Conservation (phyloP, 2,888 invertebrate species). For the Hyposoter didymator region DNA sequence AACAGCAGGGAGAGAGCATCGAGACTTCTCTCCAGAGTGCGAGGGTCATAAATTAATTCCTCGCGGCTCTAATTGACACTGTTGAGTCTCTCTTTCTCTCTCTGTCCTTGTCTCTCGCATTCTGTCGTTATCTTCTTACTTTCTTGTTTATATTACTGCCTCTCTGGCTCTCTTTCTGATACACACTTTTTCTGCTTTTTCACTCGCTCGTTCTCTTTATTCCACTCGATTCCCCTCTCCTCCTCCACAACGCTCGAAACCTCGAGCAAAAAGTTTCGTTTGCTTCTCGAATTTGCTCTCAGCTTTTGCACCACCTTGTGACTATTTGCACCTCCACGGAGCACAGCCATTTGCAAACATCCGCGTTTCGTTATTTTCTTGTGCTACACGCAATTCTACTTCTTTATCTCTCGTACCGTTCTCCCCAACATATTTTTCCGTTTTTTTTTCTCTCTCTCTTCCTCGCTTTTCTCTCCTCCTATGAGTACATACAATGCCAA, state of each 20-base stretch:
- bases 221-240: background rate
- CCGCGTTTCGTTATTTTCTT: conserved; percentile 62
- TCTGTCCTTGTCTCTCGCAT: background rate
- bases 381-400: conserved; percentile 25
- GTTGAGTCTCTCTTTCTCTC: conserved; percentile 51
- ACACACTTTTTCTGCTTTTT: background rate
- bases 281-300: conserved; percentile 62
- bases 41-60: conserved; percentile 65
- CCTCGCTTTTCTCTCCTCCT: background rate
- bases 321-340: conserved; percentile 62
- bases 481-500: background rate
- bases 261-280: conserved; percentile 62
- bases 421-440: conserved; percentile 3
- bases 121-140: conserved; percentile 25
- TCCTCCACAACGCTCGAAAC: conserved; percentile 18
- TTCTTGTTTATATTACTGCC: conserved; percentile 9
- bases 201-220: conserved; percentile 18
- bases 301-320: conserved; percentile 52
- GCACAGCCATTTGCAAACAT: conserved; percentile 54
- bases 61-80: conserved; percentile 66
- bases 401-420: conserved; percentile 26
- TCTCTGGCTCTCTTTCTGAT: conserved; percentile 24
- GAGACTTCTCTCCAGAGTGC: conserved; percentile 43
- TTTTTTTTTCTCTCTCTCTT: background rate
- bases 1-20: conserved; percentile 46